Evolutionary conservation across 2,797 vertebrate species (phyloP).

Genomic region (Coccyzus lansbergi): DNA sequence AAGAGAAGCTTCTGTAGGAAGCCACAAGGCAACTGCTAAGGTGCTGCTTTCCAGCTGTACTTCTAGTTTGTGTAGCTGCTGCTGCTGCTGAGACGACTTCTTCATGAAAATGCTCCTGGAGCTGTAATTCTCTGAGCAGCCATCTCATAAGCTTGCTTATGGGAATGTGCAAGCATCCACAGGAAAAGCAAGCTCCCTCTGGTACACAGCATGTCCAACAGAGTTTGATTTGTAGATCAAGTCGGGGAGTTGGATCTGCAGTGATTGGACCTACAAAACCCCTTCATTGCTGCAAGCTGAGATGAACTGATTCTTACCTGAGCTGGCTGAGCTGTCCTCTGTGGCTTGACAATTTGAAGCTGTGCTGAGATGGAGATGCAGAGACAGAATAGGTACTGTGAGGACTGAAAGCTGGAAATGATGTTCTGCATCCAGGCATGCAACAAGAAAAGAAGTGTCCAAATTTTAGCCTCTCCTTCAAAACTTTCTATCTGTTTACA

Average conservation of each 20-base stretch:
- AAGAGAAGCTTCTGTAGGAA: neutral
- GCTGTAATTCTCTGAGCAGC: neutral
- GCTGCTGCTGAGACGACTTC: neutral
- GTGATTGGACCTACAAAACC: neutral
- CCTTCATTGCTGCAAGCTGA: neutral
- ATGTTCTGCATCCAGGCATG: neutral
- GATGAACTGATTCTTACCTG: neutral
- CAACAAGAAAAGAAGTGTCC: neutral
- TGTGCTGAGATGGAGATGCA: neutral
- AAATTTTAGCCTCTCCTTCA: neutral
- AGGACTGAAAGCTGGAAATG: neutral
- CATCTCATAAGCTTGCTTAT: neutral
- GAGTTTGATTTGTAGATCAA: neutral
- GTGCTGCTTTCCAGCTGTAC: neutral
- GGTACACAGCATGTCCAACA: neutral
- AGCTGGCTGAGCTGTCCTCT: neutral
- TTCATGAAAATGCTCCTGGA: neutral
- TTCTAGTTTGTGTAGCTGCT: neutral
- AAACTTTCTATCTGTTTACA: neutral
- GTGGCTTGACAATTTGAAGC: neutral
- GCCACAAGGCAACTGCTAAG: neutral
- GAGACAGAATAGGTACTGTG: neutral
- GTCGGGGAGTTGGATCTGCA: rapidly evolving
- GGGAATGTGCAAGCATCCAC: neutral
- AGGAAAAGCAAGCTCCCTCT: neutral